Percentiles rank a stretch among this genome's conserved stretches.
Conservation (phyloP, 2,888 invertebrate genomes). For the Drosophila suboccidentalis region DNA sequence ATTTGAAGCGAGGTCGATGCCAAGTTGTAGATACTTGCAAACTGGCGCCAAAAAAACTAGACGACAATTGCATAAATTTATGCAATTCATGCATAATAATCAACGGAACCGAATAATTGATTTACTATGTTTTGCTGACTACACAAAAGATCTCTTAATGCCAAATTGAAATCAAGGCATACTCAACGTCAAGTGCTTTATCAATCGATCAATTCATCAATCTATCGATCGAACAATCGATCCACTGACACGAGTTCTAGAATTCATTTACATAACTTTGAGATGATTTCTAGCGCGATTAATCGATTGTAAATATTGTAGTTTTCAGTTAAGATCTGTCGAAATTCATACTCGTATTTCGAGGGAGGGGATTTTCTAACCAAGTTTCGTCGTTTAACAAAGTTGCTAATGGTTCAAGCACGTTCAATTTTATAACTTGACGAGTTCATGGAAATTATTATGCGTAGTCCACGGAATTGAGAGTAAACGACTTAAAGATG, state of each 20-base stretch:
- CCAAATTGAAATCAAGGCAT: conserved; percentile 50
- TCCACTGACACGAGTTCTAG: background rate
- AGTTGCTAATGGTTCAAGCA: conserved; percentile 50
- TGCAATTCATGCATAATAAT: conserved; percentile 46
- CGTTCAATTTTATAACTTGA: conserved; percentile 37
- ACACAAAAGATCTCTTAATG: conserved; percentile 20
- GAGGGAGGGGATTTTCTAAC: conserved; percentile 1
- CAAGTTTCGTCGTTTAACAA: conserved; percentile 14
- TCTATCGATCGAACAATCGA: conserved; percentile 7
- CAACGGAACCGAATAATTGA: conserved; percentile 30
- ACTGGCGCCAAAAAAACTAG: conserved; percentile 19
- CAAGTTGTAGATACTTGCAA: background rate
- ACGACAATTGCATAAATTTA: conserved; percentile 34
- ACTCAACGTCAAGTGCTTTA: conserved; percentile 25
- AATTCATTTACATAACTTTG: background rate
- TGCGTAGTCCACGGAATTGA: conserved; percentile 26
- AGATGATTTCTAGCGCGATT: background rate
- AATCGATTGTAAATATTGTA: conserved; percentile 16
- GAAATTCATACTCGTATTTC: background rate
- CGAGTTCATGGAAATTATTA: conserved; percentile 40
- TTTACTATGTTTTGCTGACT: conserved; percentile 24
- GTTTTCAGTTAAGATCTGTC: conserved; percentile 2
- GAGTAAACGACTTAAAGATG: conserved; percentile 17
- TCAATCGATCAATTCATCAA: conserved; percentile 6
- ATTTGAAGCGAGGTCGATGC: conserved; percentile 46